phyloP scores from a whole-genome alignment of 2,797 vertebrate genomes.

The Cephalopachus bancanus region DNA sequence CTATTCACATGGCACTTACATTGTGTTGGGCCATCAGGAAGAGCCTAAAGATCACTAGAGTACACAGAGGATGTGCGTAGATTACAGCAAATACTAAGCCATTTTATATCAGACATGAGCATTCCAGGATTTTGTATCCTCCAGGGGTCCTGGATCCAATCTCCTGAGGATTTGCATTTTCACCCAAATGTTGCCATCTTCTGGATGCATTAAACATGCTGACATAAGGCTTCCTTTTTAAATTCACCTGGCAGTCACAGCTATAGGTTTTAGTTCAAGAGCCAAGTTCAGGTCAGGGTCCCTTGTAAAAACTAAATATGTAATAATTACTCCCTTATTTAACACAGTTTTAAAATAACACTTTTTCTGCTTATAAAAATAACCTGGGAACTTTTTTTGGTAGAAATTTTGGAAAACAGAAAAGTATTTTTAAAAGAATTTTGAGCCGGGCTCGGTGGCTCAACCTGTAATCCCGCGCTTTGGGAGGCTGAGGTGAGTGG shows the following conservation, averaged over 20 bases:
- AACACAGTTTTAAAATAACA: background rate
- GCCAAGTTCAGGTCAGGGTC: background rate
- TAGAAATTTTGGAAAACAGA: background rate
- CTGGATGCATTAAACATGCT: background rate
- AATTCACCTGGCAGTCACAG: background rate
- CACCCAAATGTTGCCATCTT: background rate
- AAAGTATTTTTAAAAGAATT: background rate
- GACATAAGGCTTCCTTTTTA: background rate
- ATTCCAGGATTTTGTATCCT: background rate
- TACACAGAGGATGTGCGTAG: background rate
- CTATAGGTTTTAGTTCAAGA: background rate
- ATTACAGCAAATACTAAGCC: background rate
- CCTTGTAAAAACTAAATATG: constrained; percentile 28
- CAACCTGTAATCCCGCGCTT: too few species aligned
- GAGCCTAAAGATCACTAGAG: background rate
- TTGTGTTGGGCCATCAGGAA: background rate
- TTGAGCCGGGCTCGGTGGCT: too few species aligned
- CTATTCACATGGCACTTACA: background rate
- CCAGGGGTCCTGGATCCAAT: background rate
- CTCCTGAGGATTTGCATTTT: background rate
- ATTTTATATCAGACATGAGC: background rate
- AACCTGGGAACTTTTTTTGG: background rate
- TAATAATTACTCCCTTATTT: background rate
- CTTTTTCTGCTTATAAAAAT: background rate
- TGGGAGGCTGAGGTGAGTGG: too few species aligned